A percentile compares a stretch with the other conserved stretches of the same genome.
These are phyloP conservation scores for Mystacides longicornis DNA, from an alignment of 2,888 invertebrate genomes.

Conservation along the genomic window DNA sequence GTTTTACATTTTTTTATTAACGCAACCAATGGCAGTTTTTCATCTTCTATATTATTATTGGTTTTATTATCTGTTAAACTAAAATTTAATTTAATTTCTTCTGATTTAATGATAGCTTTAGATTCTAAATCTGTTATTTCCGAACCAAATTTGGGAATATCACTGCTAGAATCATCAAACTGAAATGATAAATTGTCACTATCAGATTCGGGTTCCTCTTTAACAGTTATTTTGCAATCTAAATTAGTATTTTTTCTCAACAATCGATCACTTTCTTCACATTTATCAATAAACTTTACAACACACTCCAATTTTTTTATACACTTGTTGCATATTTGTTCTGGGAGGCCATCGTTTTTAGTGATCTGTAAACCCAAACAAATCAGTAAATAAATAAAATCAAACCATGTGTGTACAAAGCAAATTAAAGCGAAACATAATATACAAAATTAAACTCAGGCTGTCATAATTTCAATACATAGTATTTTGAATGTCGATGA, in stretches of 20 bases:
- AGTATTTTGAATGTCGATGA: background rate
- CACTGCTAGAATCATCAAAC: background rate
- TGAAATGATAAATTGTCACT: background rate
- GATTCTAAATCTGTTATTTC: background rate
- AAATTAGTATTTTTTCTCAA: slow-evolving; percentile 7
- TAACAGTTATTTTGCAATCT: background rate
- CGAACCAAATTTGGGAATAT: background rate
- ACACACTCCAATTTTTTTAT: slow-evolving; percentile 10
- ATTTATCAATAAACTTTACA: slow-evolving; percentile 13
- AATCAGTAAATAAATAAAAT: no score
- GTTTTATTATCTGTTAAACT: background rate
- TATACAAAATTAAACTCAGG: no score
- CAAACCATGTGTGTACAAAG: no score
- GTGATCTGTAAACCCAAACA: slow-evolving; percentile 6
- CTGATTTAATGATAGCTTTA: background rate
- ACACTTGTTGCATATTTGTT: slow-evolving; percentile 7
- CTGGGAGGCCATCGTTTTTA: slow-evolving; percentile 13
- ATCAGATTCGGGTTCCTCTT: slow-evolving; percentile 4
- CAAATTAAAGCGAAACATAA: no score
- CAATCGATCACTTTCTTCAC: slow-evolving; percentile 15
- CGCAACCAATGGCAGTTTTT: background rate
- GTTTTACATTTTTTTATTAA: background rate
- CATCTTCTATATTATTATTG: background rate
- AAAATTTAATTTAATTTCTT: slow-evolving; percentile 1
- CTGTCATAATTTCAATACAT: background rate